These are phyloP conservation scores for Prochilodus magdalenae DNA, from an alignment of 2,113 vertebrate species.

Conservation along the genomic window DNA sequence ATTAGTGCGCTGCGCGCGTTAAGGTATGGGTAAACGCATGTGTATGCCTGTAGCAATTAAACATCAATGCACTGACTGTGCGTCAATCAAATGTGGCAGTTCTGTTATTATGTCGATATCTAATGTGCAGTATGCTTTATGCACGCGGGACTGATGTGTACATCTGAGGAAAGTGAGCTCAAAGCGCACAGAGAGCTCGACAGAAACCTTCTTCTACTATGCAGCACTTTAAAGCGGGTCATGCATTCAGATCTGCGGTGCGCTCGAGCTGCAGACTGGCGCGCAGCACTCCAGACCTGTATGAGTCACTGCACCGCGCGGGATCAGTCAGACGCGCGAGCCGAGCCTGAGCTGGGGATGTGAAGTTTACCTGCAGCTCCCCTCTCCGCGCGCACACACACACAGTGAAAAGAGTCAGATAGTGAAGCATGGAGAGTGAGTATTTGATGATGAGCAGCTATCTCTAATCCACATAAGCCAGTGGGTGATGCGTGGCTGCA, in stretches of 20 bases:
- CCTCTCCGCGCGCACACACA: neutral
- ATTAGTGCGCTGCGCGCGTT: neutral
- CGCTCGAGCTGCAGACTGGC: neutral
- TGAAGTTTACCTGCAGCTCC: neutral
- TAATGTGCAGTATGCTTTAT: no score
- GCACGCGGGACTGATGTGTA: no score
- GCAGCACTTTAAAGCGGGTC: no score
- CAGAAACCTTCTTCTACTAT: neutral
- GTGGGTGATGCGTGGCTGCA: neutral
- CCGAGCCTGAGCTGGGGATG: neutral
- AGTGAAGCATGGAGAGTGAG: slow-evolving; percentile 5
- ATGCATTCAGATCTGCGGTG: no score
- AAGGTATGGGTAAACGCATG: no score
- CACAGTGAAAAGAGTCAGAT: neutral
- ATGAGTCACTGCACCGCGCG: neutral
- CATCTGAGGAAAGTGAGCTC: no score
- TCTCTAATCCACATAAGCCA: slow-evolving; percentile 29
- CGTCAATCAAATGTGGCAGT: no score
- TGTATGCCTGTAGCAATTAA: no score
- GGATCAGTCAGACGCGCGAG: neutral
- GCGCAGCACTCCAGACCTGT: neutral
- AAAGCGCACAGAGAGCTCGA: no score
- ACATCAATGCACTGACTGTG: no score
- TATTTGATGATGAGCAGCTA: slow-evolving; percentile 27
- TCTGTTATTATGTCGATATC: no score